Conservation (phyloP, 2,113 vertebrate species). For the Coracopsis vasa region DNA sequence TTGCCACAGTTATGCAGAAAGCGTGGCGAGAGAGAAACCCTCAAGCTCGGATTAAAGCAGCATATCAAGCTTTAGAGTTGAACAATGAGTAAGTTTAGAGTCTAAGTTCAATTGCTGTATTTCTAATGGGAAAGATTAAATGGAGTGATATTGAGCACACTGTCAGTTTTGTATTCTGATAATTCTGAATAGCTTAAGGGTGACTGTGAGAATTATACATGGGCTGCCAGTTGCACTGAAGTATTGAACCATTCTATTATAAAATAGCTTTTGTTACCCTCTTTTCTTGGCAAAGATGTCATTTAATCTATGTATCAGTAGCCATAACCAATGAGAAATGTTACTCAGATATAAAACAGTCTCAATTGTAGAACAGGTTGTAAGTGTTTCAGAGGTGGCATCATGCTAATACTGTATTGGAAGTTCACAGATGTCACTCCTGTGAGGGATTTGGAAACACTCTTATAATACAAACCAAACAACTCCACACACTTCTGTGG, state of each 20-base stretch:
- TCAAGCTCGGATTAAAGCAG: constrained; percentile 94
- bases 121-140: not conserved
- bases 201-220: not conserved
- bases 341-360: not conserved
- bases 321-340: not conserved
- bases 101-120: not conserved
- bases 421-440: not conserved
- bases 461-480: not conserved
- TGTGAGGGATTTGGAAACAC: not conserved
- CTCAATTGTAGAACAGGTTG: not conserved
- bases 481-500: not conserved
- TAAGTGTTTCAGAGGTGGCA: not conserved
- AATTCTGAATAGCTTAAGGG: not conserved
- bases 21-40: constrained; percentile 97
- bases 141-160: not conserved
- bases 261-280: not conserved
- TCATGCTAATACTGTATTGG: not conserved
- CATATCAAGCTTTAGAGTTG: constrained; percentile 92
- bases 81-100: constrained; percentile 91
- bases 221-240: not conserved
- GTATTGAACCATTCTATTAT: not conserved
- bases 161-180: not conserved
- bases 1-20: constrained; percentile 93
- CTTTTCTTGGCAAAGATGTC: not conserved
- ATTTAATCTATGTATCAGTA: not conserved